Evolutionary conservation across 2,888 invertebrate genomes (phyloP).

Genomic region (Leucophenga montana): DNA sequence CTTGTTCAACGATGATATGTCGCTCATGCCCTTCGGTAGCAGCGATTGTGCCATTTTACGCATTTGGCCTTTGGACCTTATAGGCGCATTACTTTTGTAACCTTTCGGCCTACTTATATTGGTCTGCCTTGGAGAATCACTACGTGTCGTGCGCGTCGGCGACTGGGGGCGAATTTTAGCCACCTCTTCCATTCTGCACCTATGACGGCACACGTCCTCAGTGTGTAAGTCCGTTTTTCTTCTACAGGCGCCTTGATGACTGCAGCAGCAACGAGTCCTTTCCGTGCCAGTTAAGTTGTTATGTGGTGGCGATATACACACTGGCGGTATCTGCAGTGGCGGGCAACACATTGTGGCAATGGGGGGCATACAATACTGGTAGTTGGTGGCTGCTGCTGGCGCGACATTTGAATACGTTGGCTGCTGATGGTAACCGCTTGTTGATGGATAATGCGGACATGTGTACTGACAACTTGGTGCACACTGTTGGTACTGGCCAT

Average conservation of each 20-base stretch:
- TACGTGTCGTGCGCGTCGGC: neutral
- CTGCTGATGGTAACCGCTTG: neutral
- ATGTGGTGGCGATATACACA: too few species aligned
- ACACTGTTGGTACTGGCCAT: neutral
- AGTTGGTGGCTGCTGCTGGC: neutral
- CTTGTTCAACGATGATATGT: neutral
- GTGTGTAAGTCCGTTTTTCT: neutral
- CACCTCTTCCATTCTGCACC: neutral
- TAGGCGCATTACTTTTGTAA: too few species aligned
- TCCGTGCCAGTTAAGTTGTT: neutral
- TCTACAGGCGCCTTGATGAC: neutral
- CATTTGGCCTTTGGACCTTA: neutral
- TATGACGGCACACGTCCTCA: neutral
- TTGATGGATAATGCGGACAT: neutral
- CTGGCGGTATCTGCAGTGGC: too few species aligned
- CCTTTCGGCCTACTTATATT: too few species aligned
- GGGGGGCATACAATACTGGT: neutral
- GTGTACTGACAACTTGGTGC: neutral
- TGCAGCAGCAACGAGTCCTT: neutral
- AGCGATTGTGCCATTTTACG: neutral
- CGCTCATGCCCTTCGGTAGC: neutral
- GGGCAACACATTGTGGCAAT: too few species aligned
- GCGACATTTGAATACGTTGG: neutral
- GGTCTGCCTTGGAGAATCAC: neutral
- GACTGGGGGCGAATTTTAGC: neutral